Conservation (phyloP, 2,888 invertebrate species). For the Nomada goodeniana region DNA sequence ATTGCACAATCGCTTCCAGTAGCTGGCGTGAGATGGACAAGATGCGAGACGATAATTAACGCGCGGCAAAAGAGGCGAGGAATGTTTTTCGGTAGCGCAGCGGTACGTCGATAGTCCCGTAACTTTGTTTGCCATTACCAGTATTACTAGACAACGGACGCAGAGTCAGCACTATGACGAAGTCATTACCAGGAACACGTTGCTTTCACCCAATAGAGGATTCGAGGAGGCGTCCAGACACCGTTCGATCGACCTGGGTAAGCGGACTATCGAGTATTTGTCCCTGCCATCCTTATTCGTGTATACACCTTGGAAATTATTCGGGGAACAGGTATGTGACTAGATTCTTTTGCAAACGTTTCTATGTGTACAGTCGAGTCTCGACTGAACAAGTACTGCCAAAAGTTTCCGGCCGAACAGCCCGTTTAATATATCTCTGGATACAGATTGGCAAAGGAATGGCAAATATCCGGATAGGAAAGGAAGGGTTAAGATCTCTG, state of each 20-base stretch:
- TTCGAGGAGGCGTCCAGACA: constrained; percentile 68
- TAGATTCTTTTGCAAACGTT: too few species aligned
- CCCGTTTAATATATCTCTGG: too few species aligned
- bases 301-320: background rate
- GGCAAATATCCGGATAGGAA: too few species aligned
- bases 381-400: too few species aligned
- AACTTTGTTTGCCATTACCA: constrained; percentile 70
- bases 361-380: too few species aligned
- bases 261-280: constrained; percentile 13
- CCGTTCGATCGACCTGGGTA: constrained; percentile 66
- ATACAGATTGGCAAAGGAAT: too few species aligned
- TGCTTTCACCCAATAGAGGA: constrained; percentile 71
- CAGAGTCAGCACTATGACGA: constrained; percentile 47
- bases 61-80: constrained; percentile 31
- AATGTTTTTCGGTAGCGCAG: constrained; percentile 68
- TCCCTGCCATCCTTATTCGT: constrained; percentile 20
- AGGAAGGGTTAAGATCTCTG: too few species aligned
- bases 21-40: background rate
- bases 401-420: too few species aligned
- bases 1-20: background rate
- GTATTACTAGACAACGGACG: constrained; percentile 60
- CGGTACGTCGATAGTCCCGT: constrained; percentile 78
- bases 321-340: constrained; percentile 2
- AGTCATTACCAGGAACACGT: constrained; percentile 66
- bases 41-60: constrained; percentile 44